Conservation (phyloP, 2,797 vertebrate genomes). For the Glossophaga mutica region DNA sequence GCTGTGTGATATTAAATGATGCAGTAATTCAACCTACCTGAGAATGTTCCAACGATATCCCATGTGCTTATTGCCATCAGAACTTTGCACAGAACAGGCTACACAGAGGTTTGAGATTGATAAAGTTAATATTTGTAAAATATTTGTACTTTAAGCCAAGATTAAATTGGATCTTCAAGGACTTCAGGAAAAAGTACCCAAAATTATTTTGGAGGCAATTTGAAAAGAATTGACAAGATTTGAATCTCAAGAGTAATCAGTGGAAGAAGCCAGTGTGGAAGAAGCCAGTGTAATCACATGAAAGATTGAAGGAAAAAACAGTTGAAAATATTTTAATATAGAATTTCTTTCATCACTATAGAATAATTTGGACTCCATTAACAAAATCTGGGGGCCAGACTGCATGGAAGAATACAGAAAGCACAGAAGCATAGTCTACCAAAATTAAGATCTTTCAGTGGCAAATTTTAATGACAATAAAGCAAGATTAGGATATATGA, state of each 20-base stretch:
- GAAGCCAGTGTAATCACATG: not conserved
- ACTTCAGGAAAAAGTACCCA: not conserved
- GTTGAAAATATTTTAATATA: not conserved
- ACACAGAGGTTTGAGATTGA: not conserved
- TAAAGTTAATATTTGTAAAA: not conserved
- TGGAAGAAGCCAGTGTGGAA: not conserved
- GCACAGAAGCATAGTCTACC: not conserved
- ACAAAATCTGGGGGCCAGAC: not conserved
- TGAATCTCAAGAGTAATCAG: constrained; percentile 4
- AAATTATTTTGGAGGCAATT: constrained; percentile 32
- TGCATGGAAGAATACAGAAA: not conserved
- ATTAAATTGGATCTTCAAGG: not conserved
- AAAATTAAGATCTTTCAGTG: not conserved
- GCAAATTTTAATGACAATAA: not conserved
- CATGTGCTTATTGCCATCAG: not conserved
- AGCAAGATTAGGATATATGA: not conserved
- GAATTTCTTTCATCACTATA: not conserved
- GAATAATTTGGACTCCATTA: not conserved
- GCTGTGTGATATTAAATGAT: not conserved
- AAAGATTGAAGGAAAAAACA: not conserved
- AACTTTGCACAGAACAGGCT: not conserved
- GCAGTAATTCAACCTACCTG: not conserved
- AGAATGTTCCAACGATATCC: not conserved
- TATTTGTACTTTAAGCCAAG: not conserved
- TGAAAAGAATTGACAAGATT: constrained; percentile 29